Evolutionary conservation across 2,888 invertebrate species (phyloP).

Genomic region (Laothoe populi): DNA sequence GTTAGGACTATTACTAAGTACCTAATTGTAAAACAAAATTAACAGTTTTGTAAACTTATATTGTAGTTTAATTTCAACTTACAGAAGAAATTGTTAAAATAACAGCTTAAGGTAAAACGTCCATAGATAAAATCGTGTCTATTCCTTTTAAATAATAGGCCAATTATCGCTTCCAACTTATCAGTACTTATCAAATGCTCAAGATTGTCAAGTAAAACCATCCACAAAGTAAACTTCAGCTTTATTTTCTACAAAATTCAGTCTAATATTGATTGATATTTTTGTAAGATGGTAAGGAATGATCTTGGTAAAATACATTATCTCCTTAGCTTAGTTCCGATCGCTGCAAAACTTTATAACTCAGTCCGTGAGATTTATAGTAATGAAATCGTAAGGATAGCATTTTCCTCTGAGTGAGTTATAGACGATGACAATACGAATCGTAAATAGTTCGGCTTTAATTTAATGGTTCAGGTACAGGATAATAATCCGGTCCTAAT

Average conservation of each 20-base stretch:
- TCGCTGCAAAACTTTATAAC: constrained; percentile 74
- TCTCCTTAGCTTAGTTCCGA: constrained; percentile 69
- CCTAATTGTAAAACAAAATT: too few species aligned
- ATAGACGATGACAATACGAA: constrained; percentile 53
- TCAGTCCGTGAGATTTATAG: constrained; percentile 69
- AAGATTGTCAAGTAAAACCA: constrained; percentile 43
- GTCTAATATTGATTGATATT: constrained; percentile 44
- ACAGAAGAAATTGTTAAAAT: constrained; percentile 2
- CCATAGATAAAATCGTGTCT: constrained; percentile 28
- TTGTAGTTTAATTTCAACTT: not conserved
- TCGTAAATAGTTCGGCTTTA: constrained; percentile 67
- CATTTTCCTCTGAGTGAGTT: constrained; percentile 69
- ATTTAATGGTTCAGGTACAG: constrained; percentile 56
- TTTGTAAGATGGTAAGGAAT: constrained; percentile 57
- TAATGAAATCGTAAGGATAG: constrained; percentile 75
- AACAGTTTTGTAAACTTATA: not conserved
- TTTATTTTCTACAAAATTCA: constrained; percentile 37
- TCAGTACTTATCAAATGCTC: constrained; percentile 64
- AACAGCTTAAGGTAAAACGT: not conserved
- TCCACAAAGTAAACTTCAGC: constrained; percentile 38
- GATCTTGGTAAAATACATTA: constrained; percentile 64
- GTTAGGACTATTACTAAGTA: too few species aligned
- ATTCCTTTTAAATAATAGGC: constrained; percentile 64
- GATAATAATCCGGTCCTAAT: constrained; percentile 51
- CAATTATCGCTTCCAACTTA: constrained; percentile 65